Percentiles rank a stretch among this genome's conserved stretches.
Evolutionary conservation across 2,888 invertebrate species (phyloP).

Genomic region (Himalopsyche anomala): DNA sequence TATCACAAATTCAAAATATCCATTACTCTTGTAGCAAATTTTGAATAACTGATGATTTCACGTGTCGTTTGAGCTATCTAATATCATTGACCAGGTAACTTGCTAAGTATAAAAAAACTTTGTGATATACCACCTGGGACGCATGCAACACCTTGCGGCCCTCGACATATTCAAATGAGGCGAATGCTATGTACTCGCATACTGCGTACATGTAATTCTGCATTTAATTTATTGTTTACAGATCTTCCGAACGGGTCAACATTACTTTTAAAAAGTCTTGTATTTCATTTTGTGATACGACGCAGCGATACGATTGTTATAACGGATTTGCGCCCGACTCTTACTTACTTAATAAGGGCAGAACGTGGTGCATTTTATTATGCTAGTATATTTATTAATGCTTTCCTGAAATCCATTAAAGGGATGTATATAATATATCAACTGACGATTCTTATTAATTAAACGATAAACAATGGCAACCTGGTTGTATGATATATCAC

Average conservation of each 20-base stretch:
- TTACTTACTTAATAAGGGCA: no score
- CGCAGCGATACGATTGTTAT: background rate
- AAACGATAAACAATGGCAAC: no score
- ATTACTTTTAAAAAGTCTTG: slow-evolving; percentile 13
- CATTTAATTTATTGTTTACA: slow-evolving; percentile 63
- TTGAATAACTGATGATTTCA: no score
- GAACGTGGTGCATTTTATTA: no score
- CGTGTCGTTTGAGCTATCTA: no score
- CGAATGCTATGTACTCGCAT: slow-evolving; percentile 19
- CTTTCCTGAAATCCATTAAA: no score
- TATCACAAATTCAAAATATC: no score
- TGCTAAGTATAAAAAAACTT: background rate
- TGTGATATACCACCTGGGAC: slow-evolving; percentile 19
- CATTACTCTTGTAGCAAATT: no score
- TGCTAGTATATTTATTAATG: no score
- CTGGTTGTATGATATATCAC: no score
- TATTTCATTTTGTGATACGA: background rate
- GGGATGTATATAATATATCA: no score
- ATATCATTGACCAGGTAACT: background rate
- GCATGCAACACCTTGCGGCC: slow-evolving; percentile 52
- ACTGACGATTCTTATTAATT: no score
- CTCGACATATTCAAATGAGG: slow-evolving; percentile 50
- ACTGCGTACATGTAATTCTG: slow-evolving; percentile 56
- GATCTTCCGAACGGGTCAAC: slow-evolving; percentile 59
- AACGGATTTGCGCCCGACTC: background rate